Evolutionary conservation across 2,888 invertebrate species (phyloP).

Genomic region (Phortica magna): DNA sequence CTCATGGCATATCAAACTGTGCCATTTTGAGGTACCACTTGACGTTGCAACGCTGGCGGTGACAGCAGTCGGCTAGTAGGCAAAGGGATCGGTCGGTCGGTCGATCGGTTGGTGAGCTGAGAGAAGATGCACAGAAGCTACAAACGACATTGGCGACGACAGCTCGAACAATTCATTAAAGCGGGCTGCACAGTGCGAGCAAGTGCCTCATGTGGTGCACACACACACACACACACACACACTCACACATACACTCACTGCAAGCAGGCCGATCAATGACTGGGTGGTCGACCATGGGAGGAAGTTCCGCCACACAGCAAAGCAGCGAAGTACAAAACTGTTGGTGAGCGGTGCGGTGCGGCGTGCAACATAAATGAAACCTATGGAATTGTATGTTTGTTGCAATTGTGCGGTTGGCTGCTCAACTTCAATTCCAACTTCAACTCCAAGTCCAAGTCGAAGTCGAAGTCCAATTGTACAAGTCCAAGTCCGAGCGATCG

Average conservation of each 20-base stretch:
- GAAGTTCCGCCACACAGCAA: too few species aligned
- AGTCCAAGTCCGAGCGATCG: constrained; percentile 10
- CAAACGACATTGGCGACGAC: constrained; percentile 62
- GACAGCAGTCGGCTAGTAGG: not conserved
- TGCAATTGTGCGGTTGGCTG: constrained; percentile 58
- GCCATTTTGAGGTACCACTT: not conserved
- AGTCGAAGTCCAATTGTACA: too few species aligned
- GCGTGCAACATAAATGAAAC: constrained; percentile 36
- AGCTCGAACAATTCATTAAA: constrained; percentile 65
- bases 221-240: not conserved
- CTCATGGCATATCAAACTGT: not conserved
- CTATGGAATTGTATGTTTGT: constrained; percentile 50
- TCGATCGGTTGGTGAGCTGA: not conserved
- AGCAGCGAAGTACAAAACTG: too few species aligned
- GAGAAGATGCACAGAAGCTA: constrained; percentile 25
- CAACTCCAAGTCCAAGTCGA: not conserved
- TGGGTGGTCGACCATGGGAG: constrained; percentile 56
- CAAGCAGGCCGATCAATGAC: constrained; percentile 9
- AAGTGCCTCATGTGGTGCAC: constrained; percentile 27
- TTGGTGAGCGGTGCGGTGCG: constrained; percentile 55
- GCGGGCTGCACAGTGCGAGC: constrained; percentile 24
- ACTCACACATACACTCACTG: not conserved
- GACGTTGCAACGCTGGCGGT: not conserved
- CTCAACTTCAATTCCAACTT: constrained; percentile 26
- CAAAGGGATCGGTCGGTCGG: not conserved